phyloP scores from a whole-genome alignment of 1,140 invertebrate genomes.

The Tribolium castaneum region DNA sequence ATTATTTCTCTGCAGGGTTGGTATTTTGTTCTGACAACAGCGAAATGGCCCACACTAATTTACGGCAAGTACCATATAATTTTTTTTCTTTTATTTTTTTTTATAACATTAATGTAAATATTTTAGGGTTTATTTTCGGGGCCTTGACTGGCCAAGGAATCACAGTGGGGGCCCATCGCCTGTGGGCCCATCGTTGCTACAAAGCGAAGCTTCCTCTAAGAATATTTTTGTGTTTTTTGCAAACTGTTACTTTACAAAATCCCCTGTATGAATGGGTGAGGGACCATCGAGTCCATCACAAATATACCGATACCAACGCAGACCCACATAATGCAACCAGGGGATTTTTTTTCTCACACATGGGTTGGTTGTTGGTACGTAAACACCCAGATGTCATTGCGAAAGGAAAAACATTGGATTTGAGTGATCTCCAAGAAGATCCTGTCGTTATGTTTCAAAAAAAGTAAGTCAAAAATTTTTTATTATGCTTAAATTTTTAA shows the following conservation, averaged over 20 bases:
- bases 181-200: constrained; percentile 77
- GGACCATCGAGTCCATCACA: constrained; percentile 87
- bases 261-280: constrained; percentile 78
- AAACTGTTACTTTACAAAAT: constrained; percentile 76
- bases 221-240: constrained; percentile 67
- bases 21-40: constrained; percentile 69
- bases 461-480: constrained; percentile 66
- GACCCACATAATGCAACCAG: constrained; percentile 87
- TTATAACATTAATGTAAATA: neutral
- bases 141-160: constrained; percentile 69
- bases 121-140: neutral
- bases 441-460: constrained; percentile 81
- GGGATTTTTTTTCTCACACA: constrained; percentile 87
- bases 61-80: neutral
- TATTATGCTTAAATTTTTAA: too few relatives aligned
- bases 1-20: constrained; percentile 71
- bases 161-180: constrained; percentile 76
- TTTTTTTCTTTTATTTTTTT: neutral
- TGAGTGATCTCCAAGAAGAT: constrained; percentile 80
- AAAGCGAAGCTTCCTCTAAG: constrained; percentile 73
- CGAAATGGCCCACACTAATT: constrained; percentile 63
- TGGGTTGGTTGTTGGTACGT: constrained; percentile 84
- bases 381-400: constrained; percentile 82
- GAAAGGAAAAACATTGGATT: constrained; percentile 75
- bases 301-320: constrained; percentile 86